These are phyloP conservation scores for Psittacula echo DNA, from an alignment of 2,797 vertebrate species.

Conservation along the genomic window DNA sequence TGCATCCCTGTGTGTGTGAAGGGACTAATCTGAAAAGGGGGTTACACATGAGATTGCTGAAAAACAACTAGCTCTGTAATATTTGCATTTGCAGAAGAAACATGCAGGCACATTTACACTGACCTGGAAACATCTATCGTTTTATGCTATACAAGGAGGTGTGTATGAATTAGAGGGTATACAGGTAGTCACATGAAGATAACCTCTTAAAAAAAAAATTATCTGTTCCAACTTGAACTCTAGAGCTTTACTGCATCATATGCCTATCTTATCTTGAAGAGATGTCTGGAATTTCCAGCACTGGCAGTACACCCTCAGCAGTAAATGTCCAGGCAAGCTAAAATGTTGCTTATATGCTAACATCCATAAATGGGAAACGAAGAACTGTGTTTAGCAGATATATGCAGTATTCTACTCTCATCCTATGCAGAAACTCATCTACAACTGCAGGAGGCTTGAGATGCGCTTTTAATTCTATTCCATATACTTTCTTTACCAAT, in stretches of 20 bases:
- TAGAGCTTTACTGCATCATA: conserved; percentile 36
- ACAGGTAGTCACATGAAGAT: conserved; percentile 38
- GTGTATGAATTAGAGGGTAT: background rate
- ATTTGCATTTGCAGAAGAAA: background rate
- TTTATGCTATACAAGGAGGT: background rate
- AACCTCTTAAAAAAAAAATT: background rate
- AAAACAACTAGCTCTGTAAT: background rate
- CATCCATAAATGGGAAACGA: conserved; percentile 69
- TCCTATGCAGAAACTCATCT: background rate
- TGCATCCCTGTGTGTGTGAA: background rate
- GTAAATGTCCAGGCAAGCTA: background rate
- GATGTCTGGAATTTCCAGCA: conserved; percentile 73
- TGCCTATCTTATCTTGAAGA: conserved; percentile 86
- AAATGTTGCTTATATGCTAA: conserved; percentile 61
- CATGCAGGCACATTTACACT: background rate
- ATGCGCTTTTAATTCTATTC: background rate
- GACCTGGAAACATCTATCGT: background rate
- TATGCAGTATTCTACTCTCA: background rate
- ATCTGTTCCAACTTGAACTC: conserved; percentile 22
- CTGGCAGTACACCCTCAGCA: conserved; percentile 68
- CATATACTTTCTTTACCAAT: background rate
- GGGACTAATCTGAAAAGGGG: background rate
- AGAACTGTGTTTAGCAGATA: background rate
- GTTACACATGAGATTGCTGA: background rate
- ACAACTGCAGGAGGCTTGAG: background rate